Conservation (phyloP, 1,140 invertebrate species). For the Riptortus pedestris region DNA sequence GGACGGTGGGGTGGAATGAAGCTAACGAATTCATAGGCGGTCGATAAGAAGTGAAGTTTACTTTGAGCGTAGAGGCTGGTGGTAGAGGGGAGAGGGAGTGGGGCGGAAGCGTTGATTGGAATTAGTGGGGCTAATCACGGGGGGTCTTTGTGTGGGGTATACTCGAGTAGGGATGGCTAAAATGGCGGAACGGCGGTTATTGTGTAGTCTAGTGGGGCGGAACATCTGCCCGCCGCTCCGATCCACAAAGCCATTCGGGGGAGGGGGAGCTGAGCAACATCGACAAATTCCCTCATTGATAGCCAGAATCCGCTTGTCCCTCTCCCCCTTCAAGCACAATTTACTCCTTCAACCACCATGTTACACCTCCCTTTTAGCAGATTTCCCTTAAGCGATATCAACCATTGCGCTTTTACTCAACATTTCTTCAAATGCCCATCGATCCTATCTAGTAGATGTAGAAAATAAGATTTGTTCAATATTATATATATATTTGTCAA, state of each 20-base stretch:
- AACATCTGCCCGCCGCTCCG: slow-evolving; percentile 7
- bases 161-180: slow-evolving; percentile 10
- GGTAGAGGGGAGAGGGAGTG: background rate
- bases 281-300: background rate
- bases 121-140: slow-evolving; percentile 2
- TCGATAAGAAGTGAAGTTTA: too few relatives aligned
- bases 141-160: slow-evolving; percentile 14
- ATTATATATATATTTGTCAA: too few relatives aligned
- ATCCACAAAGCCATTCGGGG: too few relatives aligned
- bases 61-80: background rate
- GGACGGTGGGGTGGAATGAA: background rate
- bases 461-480: too few relatives aligned
- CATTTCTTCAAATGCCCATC: too few relatives aligned
- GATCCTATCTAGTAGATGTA: too few relatives aligned
- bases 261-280: too few relatives aligned
- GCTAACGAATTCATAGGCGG: background rate
- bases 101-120: slow-evolving; percentile 16
- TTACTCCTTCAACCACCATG: too few relatives aligned
- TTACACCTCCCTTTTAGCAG: too few relatives aligned
- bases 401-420: too few relatives aligned
- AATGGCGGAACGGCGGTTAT: background rate
- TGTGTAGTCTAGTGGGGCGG: background rate
- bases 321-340: background rate
- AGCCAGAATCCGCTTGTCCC: background rate
- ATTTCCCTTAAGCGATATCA: too few relatives aligned